Evolutionary conservation across 2,797 vertebrate genomes (phyloP).

Genomic region (Nasua narica): DNA sequence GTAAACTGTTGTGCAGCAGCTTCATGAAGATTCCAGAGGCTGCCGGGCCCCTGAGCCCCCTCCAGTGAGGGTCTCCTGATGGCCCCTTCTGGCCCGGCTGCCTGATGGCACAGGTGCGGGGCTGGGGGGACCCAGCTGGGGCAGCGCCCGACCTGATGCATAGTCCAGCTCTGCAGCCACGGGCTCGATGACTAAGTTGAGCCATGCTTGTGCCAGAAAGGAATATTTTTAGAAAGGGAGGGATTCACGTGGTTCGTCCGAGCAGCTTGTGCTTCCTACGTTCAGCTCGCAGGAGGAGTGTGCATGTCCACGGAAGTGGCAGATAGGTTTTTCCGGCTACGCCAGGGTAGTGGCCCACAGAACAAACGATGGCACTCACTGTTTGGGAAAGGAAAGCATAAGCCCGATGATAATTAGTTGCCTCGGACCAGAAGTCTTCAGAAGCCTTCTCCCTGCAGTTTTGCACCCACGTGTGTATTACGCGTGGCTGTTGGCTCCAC

Average conservation of each 20-base stretch:
- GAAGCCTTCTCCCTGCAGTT: not conserved
- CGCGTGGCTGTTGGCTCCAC: accelerated
- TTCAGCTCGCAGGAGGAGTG: not conserved
- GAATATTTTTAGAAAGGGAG: slow-evolving; percentile 1
- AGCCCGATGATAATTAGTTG: not conserved
- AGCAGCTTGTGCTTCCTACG: not conserved
- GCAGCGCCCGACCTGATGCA: accelerated
- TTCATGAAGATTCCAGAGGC: not conserved
- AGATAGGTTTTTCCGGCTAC: not conserved
- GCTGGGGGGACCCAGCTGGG: slow-evolving; percentile 30
- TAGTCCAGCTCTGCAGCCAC: not conserved
- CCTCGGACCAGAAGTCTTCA: not conserved
- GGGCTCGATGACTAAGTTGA: not conserved
- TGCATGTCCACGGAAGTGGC: not conserved
- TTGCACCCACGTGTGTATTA: not conserved
- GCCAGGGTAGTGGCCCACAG: not conserved
- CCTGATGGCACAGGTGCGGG: slow-evolving; percentile 41
- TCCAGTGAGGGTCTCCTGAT: not conserved
- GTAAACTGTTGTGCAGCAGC: not conserved
- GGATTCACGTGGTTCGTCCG: not conserved
- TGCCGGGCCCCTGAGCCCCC: not conserved
- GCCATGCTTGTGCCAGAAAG: not conserved
- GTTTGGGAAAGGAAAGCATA: not conserved
- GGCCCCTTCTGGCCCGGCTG: not conserved
- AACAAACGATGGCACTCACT: not conserved